Conservation (phyloP, 2,113 vertebrate species). For the Equus quagga region DNA sequence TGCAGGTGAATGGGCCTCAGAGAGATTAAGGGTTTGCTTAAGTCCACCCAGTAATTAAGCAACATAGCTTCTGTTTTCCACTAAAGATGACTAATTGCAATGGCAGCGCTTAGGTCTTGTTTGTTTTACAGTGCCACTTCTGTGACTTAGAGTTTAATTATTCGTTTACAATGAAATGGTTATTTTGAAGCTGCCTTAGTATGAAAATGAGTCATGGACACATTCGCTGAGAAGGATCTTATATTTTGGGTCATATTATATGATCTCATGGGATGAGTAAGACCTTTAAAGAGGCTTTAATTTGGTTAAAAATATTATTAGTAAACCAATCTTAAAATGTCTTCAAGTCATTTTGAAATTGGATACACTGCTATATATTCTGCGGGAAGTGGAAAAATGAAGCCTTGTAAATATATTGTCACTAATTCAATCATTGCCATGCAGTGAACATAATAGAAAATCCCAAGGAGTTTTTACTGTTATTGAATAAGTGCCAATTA, state of each 20-base stretch:
- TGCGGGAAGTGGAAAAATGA: too few species aligned
- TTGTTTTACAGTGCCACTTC: conserved; percentile 13
- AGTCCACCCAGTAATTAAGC: background rate
- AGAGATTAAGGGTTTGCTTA: background rate
- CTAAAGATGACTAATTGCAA: background rate
- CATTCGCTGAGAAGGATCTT: background rate
- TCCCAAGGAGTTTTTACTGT: too few species aligned
- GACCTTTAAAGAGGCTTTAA: too few species aligned
- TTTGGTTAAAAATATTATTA: too few species aligned
- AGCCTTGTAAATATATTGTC: too few species aligned
- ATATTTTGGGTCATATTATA: background rate
- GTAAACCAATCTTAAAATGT: too few species aligned
- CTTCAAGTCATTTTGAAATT: too few species aligned
- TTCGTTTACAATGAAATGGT: background rate
- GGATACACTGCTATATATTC: too few species aligned
- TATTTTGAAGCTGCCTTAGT: conserved; percentile 6
- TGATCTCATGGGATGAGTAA: background rate
- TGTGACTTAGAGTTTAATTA: background rate
- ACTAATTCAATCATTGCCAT: too few species aligned
- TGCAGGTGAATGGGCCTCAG: background rate
- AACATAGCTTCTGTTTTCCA: background rate
- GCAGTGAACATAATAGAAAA: too few species aligned
- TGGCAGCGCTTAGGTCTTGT: background rate
- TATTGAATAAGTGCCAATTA: too few species aligned
- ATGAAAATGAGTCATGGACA: background rate